A percentile compares a stretch with the other conserved stretches of the same genome.
These are phyloP conservation scores for Calephelis virginiensis DNA, from an alignment of 1,140 invertebrate genomes.

Conservation along the genomic window DNA sequence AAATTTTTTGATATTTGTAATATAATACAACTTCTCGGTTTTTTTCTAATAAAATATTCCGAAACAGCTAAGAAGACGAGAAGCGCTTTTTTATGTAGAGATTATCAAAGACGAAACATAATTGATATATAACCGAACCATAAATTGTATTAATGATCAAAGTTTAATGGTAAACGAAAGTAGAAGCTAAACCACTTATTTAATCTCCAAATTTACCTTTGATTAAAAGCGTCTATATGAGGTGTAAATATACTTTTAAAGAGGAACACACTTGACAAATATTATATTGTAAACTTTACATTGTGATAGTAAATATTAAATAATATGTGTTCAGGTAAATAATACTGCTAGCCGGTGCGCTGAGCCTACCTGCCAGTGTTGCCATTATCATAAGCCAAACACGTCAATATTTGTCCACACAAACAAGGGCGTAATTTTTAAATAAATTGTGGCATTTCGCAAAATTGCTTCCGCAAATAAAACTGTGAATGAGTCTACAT, in stretches of 20 bases:
- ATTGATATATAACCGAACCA: neutral
- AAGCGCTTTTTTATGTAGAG: constrained; percentile 23
- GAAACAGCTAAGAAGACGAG: too few relatives aligned
- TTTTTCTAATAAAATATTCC: too few relatives aligned
- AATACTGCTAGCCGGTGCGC: constrained; percentile 65
- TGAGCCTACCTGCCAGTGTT: constrained; percentile 68
- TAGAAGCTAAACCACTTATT: constrained; percentile 36
- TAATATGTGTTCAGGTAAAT: constrained; percentile 75
- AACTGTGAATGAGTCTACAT: constrained; percentile 61
- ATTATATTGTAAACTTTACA: constrained; percentile 76
- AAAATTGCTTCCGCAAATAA: constrained; percentile 76
- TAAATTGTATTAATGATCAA: constrained; percentile 9
- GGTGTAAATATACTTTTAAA: constrained; percentile 69
- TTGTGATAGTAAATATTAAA: constrained; percentile 74
- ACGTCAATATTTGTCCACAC: constrained; percentile 75
- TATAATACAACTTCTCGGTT: too few relatives aligned
- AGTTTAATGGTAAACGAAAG: constrained; percentile 25
- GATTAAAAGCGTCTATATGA: constrained; percentile 67
- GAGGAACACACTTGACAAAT: constrained; percentile 75
- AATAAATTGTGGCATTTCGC: constrained; percentile 78
- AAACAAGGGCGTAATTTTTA: constrained; percentile 78
- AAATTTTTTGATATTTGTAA: too few relatives aligned
- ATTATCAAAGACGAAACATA: neutral
- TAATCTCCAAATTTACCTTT: constrained; percentile 68
- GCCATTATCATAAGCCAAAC: constrained; percentile 78